phyloP scores from a whole-genome alignment of 2,113 vertebrate species.

The Mola mola region DNA sequence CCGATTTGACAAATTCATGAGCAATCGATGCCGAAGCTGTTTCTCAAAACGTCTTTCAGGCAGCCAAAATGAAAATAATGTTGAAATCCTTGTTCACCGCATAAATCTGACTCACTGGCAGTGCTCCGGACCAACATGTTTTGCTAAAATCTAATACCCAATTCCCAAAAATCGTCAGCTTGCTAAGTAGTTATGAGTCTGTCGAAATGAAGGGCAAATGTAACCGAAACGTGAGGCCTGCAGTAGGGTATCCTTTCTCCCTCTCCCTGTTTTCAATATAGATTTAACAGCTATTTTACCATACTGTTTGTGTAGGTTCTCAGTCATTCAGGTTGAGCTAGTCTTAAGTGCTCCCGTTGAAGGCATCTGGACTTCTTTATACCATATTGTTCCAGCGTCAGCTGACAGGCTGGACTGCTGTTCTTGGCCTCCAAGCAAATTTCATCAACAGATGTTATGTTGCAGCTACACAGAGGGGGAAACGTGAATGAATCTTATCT shows the following conservation, averaged over 20 bases:
- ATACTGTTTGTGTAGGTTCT: too few relatives aligned
- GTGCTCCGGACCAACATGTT: too few relatives aligned
- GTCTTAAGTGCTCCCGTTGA: too few relatives aligned
- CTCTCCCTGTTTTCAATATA: slow-evolving; percentile 11
- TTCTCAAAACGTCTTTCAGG: background rate
- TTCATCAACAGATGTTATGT: slow-evolving; percentile 48
- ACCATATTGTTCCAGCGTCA: slow-evolving; percentile 24
- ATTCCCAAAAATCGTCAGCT: too few relatives aligned
- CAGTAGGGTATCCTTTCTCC: too few relatives aligned
- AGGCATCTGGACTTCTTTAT: background rate
- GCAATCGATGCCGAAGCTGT: background rate
- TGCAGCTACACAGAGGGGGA: slow-evolving; percentile 29
- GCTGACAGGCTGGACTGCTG: slow-evolving; percentile 8
- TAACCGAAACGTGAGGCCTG: too few relatives aligned
- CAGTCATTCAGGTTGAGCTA: too few relatives aligned
- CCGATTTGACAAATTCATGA: background rate
- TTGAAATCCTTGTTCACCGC: background rate
- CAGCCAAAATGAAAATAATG: background rate
- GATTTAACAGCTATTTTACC: slow-evolving; percentile 11
- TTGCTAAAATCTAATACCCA: too few relatives aligned
- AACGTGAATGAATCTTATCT: too few relatives aligned
- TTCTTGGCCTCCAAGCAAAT: slow-evolving; percentile 25
- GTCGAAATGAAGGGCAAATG: too few relatives aligned
- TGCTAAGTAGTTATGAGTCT: too few relatives aligned
- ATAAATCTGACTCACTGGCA: background rate